Evolutionary conservation across 1,140 invertebrate species (phyloP).

Genomic region (Drosophila mauritiana): DNA sequence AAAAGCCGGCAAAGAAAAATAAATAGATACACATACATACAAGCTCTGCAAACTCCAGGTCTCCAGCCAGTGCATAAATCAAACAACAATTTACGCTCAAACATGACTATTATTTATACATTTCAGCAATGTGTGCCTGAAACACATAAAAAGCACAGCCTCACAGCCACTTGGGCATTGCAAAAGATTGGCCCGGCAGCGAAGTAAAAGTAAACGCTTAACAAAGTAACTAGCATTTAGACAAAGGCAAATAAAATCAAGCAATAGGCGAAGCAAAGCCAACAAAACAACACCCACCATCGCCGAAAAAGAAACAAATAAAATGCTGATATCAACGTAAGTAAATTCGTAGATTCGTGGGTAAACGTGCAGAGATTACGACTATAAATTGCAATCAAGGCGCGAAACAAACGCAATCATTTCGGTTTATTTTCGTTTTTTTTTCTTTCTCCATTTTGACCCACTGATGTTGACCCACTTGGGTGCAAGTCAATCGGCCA

Average conservation of each 20-base stretch:
- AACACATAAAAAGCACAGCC: slow-evolving; percentile 46
- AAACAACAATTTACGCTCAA: slow-evolving; percentile 68
- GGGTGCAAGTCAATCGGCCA: slow-evolving; percentile 27
- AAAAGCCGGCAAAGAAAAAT: slow-evolving; percentile 19
- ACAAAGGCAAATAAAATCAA: slow-evolving; percentile 53
- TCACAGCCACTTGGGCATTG: slow-evolving; percentile 64
- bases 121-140: slow-evolving; percentile 78
- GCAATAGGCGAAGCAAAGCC: slow-evolving; percentile 33
- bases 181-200: slow-evolving; percentile 61
- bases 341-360: slow-evolving; percentile 68
- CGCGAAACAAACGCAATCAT: slow-evolving; percentile 33
- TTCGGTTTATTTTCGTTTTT: slow-evolving; percentile 1
- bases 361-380: slow-evolving; percentile 44
- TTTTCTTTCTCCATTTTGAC: slow-evolving; percentile 44
- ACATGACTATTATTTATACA: slow-evolving; percentile 69
- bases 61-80: slow-evolving; percentile 55
- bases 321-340: slow-evolving; percentile 81
- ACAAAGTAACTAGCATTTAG: slow-evolving; percentile 59
- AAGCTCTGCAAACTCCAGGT: slow-evolving; percentile 55
- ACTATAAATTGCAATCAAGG: slow-evolving; percentile 64
- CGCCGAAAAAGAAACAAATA: slow-evolving; percentile 32
- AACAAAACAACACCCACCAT: slow-evolving; percentile 60
- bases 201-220: slow-evolving; percentile 65
- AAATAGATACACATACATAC: neutral
- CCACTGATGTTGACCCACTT: slow-evolving; percentile 77